Conservation (phyloP, 2,113 vertebrate species). For the human (Homo sapiens) region DNA sequence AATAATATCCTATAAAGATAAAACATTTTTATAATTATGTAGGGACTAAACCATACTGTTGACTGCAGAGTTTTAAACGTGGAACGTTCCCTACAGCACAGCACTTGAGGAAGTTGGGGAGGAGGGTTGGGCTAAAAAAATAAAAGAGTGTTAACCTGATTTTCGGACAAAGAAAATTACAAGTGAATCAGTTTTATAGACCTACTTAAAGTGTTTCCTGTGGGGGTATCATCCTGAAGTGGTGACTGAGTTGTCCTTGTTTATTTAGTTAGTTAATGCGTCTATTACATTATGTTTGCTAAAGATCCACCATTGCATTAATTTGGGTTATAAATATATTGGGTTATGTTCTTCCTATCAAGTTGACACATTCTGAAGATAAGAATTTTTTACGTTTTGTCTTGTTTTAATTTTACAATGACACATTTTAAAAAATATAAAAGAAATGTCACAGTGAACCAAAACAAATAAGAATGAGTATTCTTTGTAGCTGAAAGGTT, state of each 20-base stretch:
- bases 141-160: background rate
- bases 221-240: background rate
- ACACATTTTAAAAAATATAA: conserved; percentile 36
- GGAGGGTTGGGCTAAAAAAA: background rate
- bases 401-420: conserved; percentile 25
- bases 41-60: conserved; percentile 56
- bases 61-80: conserved; percentile 8
- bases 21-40: conserved; percentile 57
- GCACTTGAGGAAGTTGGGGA: background rate
- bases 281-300: background rate
- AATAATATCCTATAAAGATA: conserved; percentile 77
- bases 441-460: conserved; percentile 4
- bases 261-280: background rate
- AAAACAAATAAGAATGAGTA: background rate
- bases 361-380: conserved; percentile 22
- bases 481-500: background rate
- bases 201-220: background rate
- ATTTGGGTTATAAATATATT: background rate
- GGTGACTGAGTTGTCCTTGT: background rate
- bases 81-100: background rate
- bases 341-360: background rate
- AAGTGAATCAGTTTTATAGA: background rate
- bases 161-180: background rate
- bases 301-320: background rate
- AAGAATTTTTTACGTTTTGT: background rate